Evolutionary conservation across 2,113 vertebrate genomes (phyloP).

Genomic region (Nanorana parkeri): DNA sequence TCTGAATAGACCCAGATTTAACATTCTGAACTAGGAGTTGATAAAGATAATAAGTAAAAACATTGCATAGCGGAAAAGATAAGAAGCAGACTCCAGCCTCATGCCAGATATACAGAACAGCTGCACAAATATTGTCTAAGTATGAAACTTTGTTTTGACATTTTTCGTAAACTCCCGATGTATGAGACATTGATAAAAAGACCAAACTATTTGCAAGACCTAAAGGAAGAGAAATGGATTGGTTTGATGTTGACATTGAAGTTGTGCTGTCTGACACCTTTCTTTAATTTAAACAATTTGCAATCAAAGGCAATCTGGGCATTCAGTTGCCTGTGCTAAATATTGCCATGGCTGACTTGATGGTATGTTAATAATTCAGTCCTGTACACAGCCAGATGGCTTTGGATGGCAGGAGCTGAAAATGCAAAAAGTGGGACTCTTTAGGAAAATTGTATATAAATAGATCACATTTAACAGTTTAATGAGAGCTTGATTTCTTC

Average conservation of each 20-base stretch:
- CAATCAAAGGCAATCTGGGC: neutral
- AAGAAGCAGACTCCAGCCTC: slow-evolving; percentile 40
- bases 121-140: slow-evolving; percentile 56
- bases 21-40: slow-evolving; percentile 41
- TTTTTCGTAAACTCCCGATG: slow-evolving; percentile 42
- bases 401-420: no score
- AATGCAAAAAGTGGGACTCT: no score
- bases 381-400: no score
- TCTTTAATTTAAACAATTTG: slow-evolving; percentile 16
- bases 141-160: slow-evolving; percentile 56
- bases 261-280: slow-evolving; percentile 3
- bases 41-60: slow-evolving; percentile 50
- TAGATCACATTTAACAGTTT: no score
- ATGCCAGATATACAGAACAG: slow-evolving; percentile 51
- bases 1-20: slow-evolving; percentile 12
- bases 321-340: no score
- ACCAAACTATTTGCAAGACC: slow-evolving; percentile 23
- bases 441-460: no score
- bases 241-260: neutral
- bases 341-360: no score
- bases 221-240: neutral
- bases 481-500: no score
- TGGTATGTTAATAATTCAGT: no score
- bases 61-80: slow-evolving; percentile 42
- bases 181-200: slow-evolving; percentile 53